Conservation (phyloP, 2,888 invertebrate genomes). For the Drosophila formosana region DNA sequence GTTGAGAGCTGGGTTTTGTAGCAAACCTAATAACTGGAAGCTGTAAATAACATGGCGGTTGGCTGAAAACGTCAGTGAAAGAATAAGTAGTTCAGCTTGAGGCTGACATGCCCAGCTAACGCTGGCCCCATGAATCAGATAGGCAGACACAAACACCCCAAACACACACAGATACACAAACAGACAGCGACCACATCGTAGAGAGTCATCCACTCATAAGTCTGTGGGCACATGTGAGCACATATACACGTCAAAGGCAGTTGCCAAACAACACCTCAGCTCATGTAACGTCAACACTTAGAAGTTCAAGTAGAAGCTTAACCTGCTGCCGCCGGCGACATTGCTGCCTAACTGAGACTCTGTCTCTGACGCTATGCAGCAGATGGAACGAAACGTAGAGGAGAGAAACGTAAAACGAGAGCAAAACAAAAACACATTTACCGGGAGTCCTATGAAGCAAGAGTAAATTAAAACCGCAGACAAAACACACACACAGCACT, state of each 20-base stretch:
- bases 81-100: constrained; percentile 25
- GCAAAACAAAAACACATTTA: constrained; percentile 6
- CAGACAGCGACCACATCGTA: constrained; percentile 6
- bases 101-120: constrained; percentile 13
- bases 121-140: constrained; percentile 14
- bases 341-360: constrained; percentile 40
- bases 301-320: constrained; percentile 84
- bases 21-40: constrained; percentile 61
- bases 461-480: constrained; percentile 75
- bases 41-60: constrained; percentile 51
- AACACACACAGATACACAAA: constrained; percentile 5
- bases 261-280: constrained; percentile 70
- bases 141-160: constrained; percentile 24
- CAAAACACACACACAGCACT: constrained; percentile 40
- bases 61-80: constrained; percentile 39
- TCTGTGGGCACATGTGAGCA: constrained; percentile 47
- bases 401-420: neutral
- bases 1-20: constrained; percentile 45
- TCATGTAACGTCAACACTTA: constrained; percentile 80
- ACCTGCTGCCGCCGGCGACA: constrained; percentile 81
- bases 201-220: constrained; percentile 31
- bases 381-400: constrained; percentile 16
- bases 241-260: constrained; percentile 73
- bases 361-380: constrained; percentile 16
- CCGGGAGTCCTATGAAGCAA: constrained; percentile 53